These are phyloP conservation scores for Tamias sibiricus DNA, from an alignment of 2,113 vertebrate species.

Conservation along the genomic window DNA sequence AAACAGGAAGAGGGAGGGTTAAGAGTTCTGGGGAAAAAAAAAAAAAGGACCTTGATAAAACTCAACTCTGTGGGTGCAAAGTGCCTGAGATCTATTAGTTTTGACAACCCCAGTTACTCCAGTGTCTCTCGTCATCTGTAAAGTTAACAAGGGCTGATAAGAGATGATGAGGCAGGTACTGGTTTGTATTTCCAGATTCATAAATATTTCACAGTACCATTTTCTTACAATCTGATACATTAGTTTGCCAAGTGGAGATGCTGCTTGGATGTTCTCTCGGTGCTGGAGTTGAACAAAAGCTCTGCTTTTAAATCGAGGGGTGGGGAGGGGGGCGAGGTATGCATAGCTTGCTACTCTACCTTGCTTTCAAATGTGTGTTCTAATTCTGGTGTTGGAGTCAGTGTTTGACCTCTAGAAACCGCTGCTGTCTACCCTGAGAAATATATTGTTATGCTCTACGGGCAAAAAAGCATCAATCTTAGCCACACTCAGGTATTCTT, in stretches of 20 bases:
- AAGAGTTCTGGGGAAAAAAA: slow-evolving; percentile 64
- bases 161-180: slow-evolving; percentile 83
- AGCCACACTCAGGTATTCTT: background rate
- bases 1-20: slow-evolving; percentile 71
- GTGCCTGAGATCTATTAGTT: slow-evolving; percentile 85
- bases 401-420: slow-evolving; percentile 77
- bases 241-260: slow-evolving; percentile 81
- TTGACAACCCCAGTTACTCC: slow-evolving; percentile 85
- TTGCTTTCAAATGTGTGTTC: slow-evolving; percentile 78
- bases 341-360: slow-evolving; percentile 58
- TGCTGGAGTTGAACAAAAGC: slow-evolving; percentile 81
- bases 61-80: slow-evolving; percentile 57
- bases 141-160: slow-evolving; percentile 87
- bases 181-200: slow-evolving; percentile 88
- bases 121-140: slow-evolving; percentile 83
- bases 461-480: slow-evolving; percentile 64
- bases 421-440: slow-evolving; percentile 78
- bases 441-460: slow-evolving; percentile 70
- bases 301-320: slow-evolving; percentile 65
- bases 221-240: slow-evolving; percentile 87
- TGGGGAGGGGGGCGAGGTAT: slow-evolving; percentile 26
- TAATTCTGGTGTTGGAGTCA: slow-evolving; percentile 81
- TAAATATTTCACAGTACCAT: slow-evolving; percentile 86
- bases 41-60: slow-evolving; percentile 58
- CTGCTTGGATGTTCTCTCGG: slow-evolving; percentile 76